Percentiles rank a stretch among this genome's conserved stretches.
phyloP scores from a whole-genome alignment of 2,113 vertebrate species.

The Neolamprologus kungweensis region DNA sequence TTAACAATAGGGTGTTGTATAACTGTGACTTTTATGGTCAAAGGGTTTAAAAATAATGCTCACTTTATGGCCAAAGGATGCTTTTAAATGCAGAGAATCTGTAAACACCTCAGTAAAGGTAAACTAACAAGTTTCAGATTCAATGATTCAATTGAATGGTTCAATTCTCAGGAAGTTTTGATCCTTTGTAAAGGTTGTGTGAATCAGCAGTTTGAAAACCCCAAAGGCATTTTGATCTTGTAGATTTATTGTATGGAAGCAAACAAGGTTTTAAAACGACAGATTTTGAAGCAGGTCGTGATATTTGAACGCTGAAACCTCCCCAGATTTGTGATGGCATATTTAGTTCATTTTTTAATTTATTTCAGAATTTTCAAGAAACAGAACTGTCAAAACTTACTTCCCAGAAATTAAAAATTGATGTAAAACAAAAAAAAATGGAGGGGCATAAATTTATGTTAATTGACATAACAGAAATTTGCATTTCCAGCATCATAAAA shows the following conservation, averaged over 20 bases:
- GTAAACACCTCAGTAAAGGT: constrained; percentile 45
- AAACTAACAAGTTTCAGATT: not conserved
- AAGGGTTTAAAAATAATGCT: constrained; percentile 8
- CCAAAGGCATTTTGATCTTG: not conserved
- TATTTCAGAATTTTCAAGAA: not conserved
- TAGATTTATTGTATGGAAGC: not conserved
- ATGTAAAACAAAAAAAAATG: not conserved
- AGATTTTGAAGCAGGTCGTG: not conserved
- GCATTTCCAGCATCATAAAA: not conserved
- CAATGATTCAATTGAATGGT: constrained; percentile 75
- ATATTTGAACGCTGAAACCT: not conserved
- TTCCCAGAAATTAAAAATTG: not conserved
- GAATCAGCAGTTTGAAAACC: not conserved
- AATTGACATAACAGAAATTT: not conserved
- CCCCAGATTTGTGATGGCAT: not conserved
- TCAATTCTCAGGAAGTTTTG: constrained; percentile 93
- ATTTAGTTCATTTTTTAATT: not conserved
- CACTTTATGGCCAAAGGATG: not conserved
- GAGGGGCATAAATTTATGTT: not conserved
- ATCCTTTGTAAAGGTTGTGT: constrained; percentile 32
- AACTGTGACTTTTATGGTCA: constrained; percentile 59
- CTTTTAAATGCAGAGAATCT: constrained; percentile 29
- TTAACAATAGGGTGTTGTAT: constrained; percentile 58
- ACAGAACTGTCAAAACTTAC: not conserved
- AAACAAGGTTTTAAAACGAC: not conserved